Conservation (phyloP, 2,113 vertebrate genomes). For the Motacilla tschutschensis region DNA sequence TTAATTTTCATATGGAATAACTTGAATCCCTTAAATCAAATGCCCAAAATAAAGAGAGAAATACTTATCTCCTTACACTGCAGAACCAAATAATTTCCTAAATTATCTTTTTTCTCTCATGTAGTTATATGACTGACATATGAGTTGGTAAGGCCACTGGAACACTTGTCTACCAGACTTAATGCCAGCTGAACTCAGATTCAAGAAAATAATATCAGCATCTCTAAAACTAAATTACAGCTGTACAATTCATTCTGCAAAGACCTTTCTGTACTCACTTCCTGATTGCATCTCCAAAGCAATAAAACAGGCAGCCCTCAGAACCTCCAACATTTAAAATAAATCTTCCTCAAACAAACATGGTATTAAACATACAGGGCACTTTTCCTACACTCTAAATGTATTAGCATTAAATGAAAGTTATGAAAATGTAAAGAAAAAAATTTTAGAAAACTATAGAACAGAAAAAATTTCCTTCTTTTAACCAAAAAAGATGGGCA, state of each 20-base stretch:
- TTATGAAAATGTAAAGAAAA: background rate
- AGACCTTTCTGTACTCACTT: background rate
- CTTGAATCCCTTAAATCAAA: background rate
- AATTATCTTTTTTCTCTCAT: background rate
- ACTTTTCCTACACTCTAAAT: background rate
- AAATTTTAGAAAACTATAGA: background rate
- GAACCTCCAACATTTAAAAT: background rate
- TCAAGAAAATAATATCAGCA: background rate
- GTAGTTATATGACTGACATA: background rate
- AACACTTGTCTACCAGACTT: background rate
- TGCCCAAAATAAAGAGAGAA: background rate
- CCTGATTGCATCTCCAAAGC: background rate
- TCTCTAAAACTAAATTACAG: background rate
- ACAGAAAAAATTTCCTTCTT: background rate
- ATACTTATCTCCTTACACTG: background rate
- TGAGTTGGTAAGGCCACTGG: background rate
- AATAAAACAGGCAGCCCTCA: background rate
- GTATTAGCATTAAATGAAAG: background rate
- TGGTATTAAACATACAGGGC: rapidly evolving
- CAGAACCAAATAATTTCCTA: background rate
- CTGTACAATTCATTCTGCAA: background rate
- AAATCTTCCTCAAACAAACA: background rate
- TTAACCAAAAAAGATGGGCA: background rate
- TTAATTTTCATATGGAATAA: background rate
- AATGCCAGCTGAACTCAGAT: background rate